Evolutionary conservation across 2,888 invertebrate genomes (phyloP), one percentile per base, ranked within the genome.

Genomic region (Molorchus minor): DNA sequence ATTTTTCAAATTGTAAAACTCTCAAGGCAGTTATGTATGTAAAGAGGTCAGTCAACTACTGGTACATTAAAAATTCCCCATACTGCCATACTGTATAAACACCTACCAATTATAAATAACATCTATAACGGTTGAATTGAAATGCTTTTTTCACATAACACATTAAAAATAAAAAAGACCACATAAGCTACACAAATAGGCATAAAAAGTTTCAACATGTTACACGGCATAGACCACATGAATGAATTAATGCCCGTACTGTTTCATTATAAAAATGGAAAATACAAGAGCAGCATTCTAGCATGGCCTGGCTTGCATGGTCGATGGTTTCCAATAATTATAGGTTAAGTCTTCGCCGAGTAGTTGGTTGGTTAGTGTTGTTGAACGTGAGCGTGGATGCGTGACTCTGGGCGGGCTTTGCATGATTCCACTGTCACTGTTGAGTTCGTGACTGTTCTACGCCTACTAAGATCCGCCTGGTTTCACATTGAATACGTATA

Each of bases 251-350:
- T 60, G 52, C 52, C 56, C 45, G 60, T 56, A 52, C 40, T 15
- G 43, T 56, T 52, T 52, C 46, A 56, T 62, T 58, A 62, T 53
- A 63, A 64, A 64, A 65, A 71, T 67, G 66, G 67, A 62, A 67
- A 68, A 63, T 67, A 68, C 66, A 70, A 62, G 56, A 56, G 63
- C 59, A 65, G 66, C 61, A 61, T 62, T 62, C 66, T 58, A 65
- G 71, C 70, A 65, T 67, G 69, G 68, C 61, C 67, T 65, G 62
- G 61, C 70, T 68, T 71, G 63, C 69, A 73, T 70, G 70, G 71
- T 76, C 75, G 77, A 78, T 77, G 77, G 78, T 76, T 77, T 77
- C 77, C 77, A 74, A 77, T 78, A 78, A 79, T 79, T 79, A 78
- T 68, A 78, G 75, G 77, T 77, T 77, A 71, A 65, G 69, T 71